Evolutionary conservation across 2,113 vertebrate genomes (phyloP).

Genomic region (Cottus gobio): DNA sequence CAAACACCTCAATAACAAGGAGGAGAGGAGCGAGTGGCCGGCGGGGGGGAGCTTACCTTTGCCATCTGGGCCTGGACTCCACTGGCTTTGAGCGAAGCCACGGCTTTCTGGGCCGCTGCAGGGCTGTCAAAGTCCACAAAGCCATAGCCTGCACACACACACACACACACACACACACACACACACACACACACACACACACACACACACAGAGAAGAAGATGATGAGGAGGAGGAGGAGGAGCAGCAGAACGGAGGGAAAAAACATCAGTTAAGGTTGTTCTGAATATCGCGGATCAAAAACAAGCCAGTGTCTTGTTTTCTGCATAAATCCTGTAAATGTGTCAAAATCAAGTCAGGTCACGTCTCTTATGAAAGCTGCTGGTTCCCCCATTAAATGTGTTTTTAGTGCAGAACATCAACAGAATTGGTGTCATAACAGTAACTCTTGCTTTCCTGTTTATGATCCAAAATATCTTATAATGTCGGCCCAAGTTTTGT

Average conservation of each 20-base stretch:
- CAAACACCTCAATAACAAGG: constrained; percentile 15
- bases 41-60: constrained; percentile 87
- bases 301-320: constrained; percentile 25
- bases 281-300: constrained; percentile 19
- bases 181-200: background rate
- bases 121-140: constrained; percentile 99
- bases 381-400: constrained; percentile 43
- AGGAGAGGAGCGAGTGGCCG: constrained; percentile 2
- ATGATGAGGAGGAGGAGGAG: background rate
- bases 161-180: constrained; percentile 9
- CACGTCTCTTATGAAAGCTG: constrained; percentile 49
- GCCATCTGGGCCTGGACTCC: constrained; percentile 99
- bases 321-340: constrained; percentile 52
- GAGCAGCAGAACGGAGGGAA: background rate
- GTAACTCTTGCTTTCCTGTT: constrained; percentile 35
- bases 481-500: constrained; percentile 20
- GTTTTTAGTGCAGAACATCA: constrained; percentile 50
- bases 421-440: constrained; percentile 49
- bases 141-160: constrained; percentile 90
- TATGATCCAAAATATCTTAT: constrained; percentile 26
- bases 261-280: background rate
- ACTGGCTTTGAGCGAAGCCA: constrained; percentile 97
- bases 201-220: background rate
- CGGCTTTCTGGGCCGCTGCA: constrained; percentile 98
- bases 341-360: constrained; percentile 56